These are phyloP conservation scores for Hephaestus fuliginosus DNA, from an alignment of 2,797 vertebrate genomes.

Conservation along the genomic window DNA sequence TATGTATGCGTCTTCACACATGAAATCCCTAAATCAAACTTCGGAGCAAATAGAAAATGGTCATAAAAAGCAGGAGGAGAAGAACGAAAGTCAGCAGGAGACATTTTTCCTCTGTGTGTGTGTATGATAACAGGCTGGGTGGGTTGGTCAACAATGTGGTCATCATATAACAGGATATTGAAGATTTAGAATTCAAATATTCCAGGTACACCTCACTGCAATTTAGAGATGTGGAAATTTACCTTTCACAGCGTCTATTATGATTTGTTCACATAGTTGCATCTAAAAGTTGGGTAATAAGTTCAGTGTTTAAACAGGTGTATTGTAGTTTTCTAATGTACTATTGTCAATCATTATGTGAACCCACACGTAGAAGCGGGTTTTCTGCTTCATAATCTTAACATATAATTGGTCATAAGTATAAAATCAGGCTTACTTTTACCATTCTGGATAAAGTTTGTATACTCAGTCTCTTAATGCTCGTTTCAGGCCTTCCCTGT, in stretches of 20 bases:
- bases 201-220: not conserved
- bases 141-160: not conserved
- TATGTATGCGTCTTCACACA: not conserved
- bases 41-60: not conserved
- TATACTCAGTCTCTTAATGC: conserved; percentile 15
- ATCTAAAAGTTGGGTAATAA: not conserved
- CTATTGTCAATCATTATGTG: not conserved
- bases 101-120: not conserved
- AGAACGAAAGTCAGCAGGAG: not conserved
- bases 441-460: conserved; percentile 18
- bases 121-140: not conserved
- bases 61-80: not conserved
- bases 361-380: not conserved
- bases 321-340: not conserved
- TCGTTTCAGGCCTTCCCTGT: not conserved
- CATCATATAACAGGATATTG: conserved; percentile 2
- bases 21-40: not conserved
- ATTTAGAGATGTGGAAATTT: conserved; percentile 16
- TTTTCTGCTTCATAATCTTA: conserved; percentile 4
- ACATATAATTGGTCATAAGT: not conserved
- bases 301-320: not conserved
- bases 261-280: not conserved
- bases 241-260: not conserved
- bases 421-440: conserved; percentile 38
- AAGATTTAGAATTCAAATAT: not conserved